A percentile compares a stretch with the other conserved stretches of the same genome.
Conservation (phyloP, 2,888 invertebrate species). For the Odontomyia ornata region DNA sequence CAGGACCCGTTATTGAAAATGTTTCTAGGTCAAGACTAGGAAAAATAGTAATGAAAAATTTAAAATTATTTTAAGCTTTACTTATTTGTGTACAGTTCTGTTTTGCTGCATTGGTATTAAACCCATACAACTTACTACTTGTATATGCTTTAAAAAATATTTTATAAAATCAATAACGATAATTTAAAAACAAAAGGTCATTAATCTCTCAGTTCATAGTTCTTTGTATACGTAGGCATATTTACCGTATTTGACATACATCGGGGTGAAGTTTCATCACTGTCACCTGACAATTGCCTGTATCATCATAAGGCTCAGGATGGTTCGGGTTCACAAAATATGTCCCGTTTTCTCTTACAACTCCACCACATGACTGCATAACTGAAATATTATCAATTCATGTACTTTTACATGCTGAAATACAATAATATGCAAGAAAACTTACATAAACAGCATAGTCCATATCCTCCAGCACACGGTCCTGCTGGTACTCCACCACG, state of each 20-base stretch:
- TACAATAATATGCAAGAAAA: not conserved
- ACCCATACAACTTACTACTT: no score
- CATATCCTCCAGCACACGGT: slow-evolving; percentile 73
- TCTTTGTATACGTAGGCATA: no score
- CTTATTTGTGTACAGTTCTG: no score
- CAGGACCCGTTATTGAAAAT: slow-evolving; percentile 80
- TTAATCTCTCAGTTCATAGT: no score
- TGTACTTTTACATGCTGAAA: no score
- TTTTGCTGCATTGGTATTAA: no score
- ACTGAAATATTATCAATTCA: slow-evolving; percentile 65
- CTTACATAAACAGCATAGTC: slow-evolving; percentile 63
- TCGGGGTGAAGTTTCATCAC: slow-evolving; percentile 79
- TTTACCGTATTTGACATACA: slow-evolving; percentile 83
- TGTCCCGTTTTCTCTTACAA: slow-evolving; percentile 81
- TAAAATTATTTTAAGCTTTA: no score
- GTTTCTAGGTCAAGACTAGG: slow-evolving; percentile 81
- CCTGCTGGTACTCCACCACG: slow-evolving; percentile 80
- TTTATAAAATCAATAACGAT: no score
- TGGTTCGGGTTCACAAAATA: slow-evolving; percentile 87
- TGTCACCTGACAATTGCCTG: slow-evolving; percentile 86
- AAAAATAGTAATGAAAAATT: slow-evolving; percentile 3
- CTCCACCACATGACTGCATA: slow-evolving; percentile 80
- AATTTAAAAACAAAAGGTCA: no score
- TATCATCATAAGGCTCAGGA: slow-evolving; percentile 77
- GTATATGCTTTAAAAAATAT: no score